A percentile compares a stretch with the other conserved stretches of the same genome.
These are phyloP conservation scores for Platichthys flesus DNA, from an alignment of 2,113 vertebrate species.

Conservation along the genomic window DNA sequence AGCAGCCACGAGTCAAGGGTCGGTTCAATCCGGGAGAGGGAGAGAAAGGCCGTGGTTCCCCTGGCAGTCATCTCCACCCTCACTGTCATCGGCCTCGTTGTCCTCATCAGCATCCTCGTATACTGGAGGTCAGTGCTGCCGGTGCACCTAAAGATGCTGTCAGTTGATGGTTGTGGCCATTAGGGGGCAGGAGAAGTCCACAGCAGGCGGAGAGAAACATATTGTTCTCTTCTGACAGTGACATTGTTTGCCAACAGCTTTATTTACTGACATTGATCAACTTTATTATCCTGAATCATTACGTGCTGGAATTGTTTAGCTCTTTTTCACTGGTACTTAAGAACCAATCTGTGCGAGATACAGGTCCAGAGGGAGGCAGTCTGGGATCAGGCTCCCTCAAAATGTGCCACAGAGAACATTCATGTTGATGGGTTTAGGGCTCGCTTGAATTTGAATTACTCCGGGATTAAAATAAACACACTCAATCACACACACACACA, in stretches of 20 bases:
- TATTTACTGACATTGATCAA: too few relatives aligned
- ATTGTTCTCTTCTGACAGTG: background rate
- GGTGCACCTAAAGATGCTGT: background rate
- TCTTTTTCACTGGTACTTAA: too few relatives aligned
- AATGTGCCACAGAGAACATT: background rate
- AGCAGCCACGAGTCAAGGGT: constrained; percentile 97
- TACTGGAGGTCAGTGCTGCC: constrained; percentile 92
- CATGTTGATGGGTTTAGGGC: too few relatives aligned
- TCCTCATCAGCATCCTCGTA: constrained; percentile 94
- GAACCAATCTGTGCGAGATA: background rate
- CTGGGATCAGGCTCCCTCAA: background rate
- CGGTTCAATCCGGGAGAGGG: constrained; percentile 87
- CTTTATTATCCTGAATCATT: too few relatives aligned
- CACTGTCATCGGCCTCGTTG: constrained; percentile 91
- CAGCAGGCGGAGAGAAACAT: background rate
- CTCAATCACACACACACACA: too few relatives aligned
- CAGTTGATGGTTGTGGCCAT: background rate
- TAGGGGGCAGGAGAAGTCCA: background rate
- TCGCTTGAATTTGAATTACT: too few relatives aligned
- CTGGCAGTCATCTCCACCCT: constrained; percentile 95
- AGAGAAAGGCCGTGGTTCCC: constrained; percentile 91
- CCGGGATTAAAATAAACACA: too few relatives aligned
- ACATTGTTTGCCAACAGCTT: background rate
- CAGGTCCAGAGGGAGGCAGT: background rate
- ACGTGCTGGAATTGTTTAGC: too few relatives aligned